Evolutionary conservation across 1,140 invertebrate species (phyloP).

Genomic region (Periplaneta americana): DNA sequence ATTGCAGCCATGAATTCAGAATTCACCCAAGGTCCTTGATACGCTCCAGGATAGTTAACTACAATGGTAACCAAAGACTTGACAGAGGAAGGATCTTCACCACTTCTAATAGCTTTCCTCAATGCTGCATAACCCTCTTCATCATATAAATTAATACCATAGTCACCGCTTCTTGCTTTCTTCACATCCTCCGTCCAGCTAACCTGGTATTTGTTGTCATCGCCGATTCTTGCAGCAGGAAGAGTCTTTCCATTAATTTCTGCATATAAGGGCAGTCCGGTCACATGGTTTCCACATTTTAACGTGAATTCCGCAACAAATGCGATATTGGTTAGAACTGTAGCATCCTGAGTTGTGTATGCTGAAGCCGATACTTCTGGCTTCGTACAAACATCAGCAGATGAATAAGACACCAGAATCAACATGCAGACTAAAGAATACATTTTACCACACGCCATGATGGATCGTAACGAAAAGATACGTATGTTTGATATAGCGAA

Average conservation of each 20-base stretch:
- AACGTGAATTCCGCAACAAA: constrained; percentile 70
- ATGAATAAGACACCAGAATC: neutral
- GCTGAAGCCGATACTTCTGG: constrained; percentile 57
- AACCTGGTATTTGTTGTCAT: constrained; percentile 75
- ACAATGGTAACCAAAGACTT: constrained; percentile 69
- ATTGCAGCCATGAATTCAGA: constrained; percentile 84
- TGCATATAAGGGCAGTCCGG: constrained; percentile 71
- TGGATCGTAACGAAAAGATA: too few relatives aligned
- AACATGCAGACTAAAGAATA: neutral
- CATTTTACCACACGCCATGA: neutral
- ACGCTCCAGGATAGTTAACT: constrained; percentile 78
- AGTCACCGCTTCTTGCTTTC: constrained; percentile 70
- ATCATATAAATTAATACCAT: constrained; percentile 77
- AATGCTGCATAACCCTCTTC: constrained; percentile 85
- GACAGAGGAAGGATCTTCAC: constrained; percentile 56
- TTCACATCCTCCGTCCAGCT: constrained; percentile 87
- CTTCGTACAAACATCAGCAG: constrained; percentile 46
- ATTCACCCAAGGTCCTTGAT: constrained; percentile 86
- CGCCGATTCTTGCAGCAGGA: constrained; percentile 66
- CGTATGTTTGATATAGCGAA: too few relatives aligned
- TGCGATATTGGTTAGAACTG: constrained; percentile 76
- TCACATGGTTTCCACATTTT: constrained; percentile 55
- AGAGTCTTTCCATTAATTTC: constrained; percentile 77
- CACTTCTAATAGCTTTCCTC: constrained; percentile 65
- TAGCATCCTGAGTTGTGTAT: constrained; percentile 88